phyloP scores from a whole-genome alignment of 1,140 invertebrate genomes.

The Ceratina australensis region DNA sequence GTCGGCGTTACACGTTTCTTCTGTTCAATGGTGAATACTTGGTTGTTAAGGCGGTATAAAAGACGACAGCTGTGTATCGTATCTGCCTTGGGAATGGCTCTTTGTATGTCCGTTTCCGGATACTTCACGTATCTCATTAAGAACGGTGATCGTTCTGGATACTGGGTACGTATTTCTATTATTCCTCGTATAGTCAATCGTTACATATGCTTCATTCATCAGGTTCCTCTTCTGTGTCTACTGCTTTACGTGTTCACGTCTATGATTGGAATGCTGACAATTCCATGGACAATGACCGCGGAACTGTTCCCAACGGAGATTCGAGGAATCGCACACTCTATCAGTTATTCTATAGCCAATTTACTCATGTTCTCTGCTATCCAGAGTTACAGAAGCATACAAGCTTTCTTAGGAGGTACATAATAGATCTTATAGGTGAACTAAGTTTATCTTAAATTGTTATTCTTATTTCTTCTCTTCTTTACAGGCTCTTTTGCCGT shows the following conservation, averaged over 20 bases:
- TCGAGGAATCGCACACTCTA: slow-evolving; percentile 81
- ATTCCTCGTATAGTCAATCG: too few species aligned
- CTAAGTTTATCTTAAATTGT: not conserved
- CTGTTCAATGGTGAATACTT: slow-evolving; percentile 81
- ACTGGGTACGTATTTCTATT: slow-evolving; percentile 52
- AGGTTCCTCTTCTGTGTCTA: slow-evolving; percentile 77
- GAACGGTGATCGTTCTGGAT: slow-evolving; percentile 67
- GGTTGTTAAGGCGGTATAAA: slow-evolving; percentile 78
- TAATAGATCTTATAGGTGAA: not conserved
- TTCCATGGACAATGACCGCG: slow-evolving; percentile 83
- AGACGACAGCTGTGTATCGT: slow-evolving; percentile 79
- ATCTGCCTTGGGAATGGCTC: slow-evolving; percentile 79
- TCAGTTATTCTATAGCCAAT: slow-evolving; percentile 80
- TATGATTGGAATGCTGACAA: slow-evolving; percentile 81
- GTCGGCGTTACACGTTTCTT: slow-evolving; percentile 84
- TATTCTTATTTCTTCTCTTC: slow-evolving; percentile 1
- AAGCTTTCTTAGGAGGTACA: slow-evolving; percentile 76
- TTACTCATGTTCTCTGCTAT: slow-evolving; percentile 81
- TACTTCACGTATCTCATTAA: slow-evolving; percentile 78
- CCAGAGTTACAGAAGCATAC: slow-evolving; percentile 78
- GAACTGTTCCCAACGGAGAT: slow-evolving; percentile 83
- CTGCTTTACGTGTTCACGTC: slow-evolving; percentile 81
- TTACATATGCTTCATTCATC: not conserved
- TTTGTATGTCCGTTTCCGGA: slow-evolving; percentile 80
- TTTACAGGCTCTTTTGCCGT: slow-evolving; percentile 79